Base-by-base conservation (phyloP, 2,797 vertebrate species). In the Tokudaia muenninki region DNA sequence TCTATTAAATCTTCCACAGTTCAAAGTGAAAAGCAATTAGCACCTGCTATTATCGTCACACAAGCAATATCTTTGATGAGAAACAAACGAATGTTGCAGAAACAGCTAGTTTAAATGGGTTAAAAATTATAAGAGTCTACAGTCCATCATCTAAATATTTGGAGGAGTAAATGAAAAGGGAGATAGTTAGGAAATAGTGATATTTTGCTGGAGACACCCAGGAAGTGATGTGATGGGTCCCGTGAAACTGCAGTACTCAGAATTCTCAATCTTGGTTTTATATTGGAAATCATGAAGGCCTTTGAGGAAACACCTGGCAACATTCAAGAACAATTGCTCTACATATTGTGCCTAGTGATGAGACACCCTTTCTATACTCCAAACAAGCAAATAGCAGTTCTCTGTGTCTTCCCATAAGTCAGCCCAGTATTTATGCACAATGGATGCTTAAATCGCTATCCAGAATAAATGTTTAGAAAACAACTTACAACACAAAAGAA, bases 41-140 rank as follows among this genome's bases (percentile, higher is more conserved):
- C 11, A 6, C 2, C 22, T 63, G 24, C 55, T 12, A 13, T 31
- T 4, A 1, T 37, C 9, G 55, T 0, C 19, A 6, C 8, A 14
- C 29, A 55, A 47, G 2, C 12, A 34, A 13, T 22, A 12, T 2
- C 2, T 31, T 1, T 44, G 52, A 8, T 31, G 79, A 55, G 78
- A 93, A 95, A 26, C 61, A 65, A 89, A 44, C 8, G 57, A 59
- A 16, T 26, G 37, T 31, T 84, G 50, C 37, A 63, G 19, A 44
- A 37, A 88, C 52, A 72, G 59, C 2, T 4, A 70, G 4, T 24
- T 8, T 75, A 78, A 77, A 14, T 94, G 2, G 37, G 34, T 74
- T 83, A 89, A 91, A 92, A 72, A 52, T 21, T 29, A 31, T 17
- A 94, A 81, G 26, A 87, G 78, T 22, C 22, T 47, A 21, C 2